Percentiles rank a stretch among this genome's conserved stretches.
phyloP scores from a whole-genome alignment of 2,113 vertebrate genomes.

The Bubo bubo region DNA sequence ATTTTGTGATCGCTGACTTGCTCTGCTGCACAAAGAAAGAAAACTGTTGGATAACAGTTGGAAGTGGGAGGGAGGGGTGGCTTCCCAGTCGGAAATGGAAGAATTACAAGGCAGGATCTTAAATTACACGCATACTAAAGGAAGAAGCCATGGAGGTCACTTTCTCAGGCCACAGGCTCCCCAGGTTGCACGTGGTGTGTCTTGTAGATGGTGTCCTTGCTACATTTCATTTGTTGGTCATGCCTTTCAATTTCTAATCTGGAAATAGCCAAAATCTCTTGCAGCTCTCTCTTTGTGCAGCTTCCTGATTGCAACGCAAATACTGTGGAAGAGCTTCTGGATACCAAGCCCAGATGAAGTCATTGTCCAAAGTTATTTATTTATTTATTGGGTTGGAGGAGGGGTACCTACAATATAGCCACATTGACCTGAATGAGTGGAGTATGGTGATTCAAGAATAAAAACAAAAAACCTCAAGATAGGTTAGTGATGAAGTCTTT shows the following conservation, averaged over 20 bases:
- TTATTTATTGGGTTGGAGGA: constrained; percentile 75
- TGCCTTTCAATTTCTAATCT: constrained; percentile 63
- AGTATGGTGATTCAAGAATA: constrained; percentile 44
- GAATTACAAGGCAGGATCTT: constrained; percentile 55
- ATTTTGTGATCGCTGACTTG: constrained; percentile 74
- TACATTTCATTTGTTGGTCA: constrained; percentile 56
- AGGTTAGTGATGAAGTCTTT: constrained; percentile 13
- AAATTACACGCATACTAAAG: constrained; percentile 50
- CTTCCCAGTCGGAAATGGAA: constrained; percentile 64
- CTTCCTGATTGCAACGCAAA: constrained; percentile 55
- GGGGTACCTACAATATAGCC: constrained; percentile 35
- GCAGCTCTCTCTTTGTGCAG: constrained; percentile 58
- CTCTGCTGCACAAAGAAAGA: constrained; percentile 75
- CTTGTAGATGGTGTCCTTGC: constrained; percentile 57
- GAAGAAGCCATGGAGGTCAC: constrained; percentile 63
- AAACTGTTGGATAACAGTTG: constrained; percentile 52
- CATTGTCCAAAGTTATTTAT: constrained; percentile 79
- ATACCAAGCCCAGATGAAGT: constrained; percentile 66
- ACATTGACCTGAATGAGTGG: constrained; percentile 26
- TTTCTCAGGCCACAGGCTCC: constrained; percentile 55
- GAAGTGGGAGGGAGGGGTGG: constrained; percentile 48
- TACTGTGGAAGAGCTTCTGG: constrained; percentile 70
- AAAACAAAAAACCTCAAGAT: background rate
- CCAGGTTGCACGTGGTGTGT: constrained; percentile 6
- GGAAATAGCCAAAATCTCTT: constrained; percentile 62